Evolutionary conservation across 2,888 invertebrate genomes (phyloP).

Genomic region (Chrysolina haemoptera): DNA sequence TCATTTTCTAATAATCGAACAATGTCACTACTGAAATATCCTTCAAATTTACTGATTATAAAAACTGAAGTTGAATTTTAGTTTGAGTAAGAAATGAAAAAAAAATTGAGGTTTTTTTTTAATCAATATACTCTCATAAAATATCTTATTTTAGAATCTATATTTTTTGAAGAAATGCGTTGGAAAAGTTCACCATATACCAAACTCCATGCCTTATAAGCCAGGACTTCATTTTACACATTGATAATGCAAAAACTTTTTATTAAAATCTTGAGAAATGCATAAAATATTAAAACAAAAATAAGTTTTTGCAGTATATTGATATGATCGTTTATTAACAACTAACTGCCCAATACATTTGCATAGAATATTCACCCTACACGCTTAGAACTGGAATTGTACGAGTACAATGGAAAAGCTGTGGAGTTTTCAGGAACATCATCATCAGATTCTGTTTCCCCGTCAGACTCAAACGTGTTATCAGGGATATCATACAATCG

Average conservation of each 20-base stretch:
- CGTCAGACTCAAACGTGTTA: slow-evolving; percentile 98
- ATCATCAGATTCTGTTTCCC: slow-evolving; percentile 90
- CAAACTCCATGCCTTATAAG: no score
- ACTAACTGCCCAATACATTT: slow-evolving; percentile 6
- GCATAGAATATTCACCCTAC: slow-evolving; percentile 24
- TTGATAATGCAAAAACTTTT: not conserved
- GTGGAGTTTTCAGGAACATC: slow-evolving; percentile 71
- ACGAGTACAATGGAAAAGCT: slow-evolving; percentile 68
- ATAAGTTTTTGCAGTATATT: not conserved
- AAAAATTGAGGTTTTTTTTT: no score
- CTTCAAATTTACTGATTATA: no score
- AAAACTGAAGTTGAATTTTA: no score
- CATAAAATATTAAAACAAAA: not conserved
- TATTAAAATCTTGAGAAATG: not conserved
- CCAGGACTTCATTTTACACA: not conserved
- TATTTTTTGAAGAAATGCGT: no score
- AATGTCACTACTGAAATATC: no score
- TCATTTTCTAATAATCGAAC: no score
- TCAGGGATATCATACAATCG: slow-evolving; percentile 98
- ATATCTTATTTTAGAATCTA: no score
- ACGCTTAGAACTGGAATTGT: slow-evolving; percentile 59
- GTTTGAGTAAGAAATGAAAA: no score
- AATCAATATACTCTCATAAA: no score
- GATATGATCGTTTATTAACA: not conserved
- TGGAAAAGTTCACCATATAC: no score